Conservation (phyloP, 2,888 invertebrate genomes). For the Eumacrocentrus americanus region DNA sequence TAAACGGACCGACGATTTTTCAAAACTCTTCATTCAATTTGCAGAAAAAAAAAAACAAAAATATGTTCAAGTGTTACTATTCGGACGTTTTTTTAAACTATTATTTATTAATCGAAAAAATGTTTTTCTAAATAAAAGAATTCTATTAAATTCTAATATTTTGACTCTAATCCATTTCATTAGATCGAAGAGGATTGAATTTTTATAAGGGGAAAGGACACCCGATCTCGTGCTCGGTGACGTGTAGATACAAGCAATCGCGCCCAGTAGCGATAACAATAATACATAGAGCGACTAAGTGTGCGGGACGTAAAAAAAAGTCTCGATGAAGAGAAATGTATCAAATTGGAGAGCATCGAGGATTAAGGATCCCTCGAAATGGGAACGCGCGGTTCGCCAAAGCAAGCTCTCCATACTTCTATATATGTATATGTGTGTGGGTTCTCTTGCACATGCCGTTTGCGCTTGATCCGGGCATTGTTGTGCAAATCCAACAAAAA, state of each 20-base stretch:
- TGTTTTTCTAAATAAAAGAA: too few species aligned
- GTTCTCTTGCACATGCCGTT: constrained; percentile 53
- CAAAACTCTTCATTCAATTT: background rate
- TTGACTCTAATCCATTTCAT: background rate
- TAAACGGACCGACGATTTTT: constrained; percentile 3
- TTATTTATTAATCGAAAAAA: too few species aligned
- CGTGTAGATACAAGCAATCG: constrained; percentile 2
- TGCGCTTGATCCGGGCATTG: constrained; percentile 46
- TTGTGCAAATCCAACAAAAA: constrained; percentile 62
- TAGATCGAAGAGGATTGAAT: constrained; percentile 19
- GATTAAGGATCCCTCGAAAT: constrained; percentile 54
- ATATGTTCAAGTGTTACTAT: too few species aligned
- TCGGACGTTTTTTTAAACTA: too few species aligned
- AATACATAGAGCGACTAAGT: constrained; percentile 22
- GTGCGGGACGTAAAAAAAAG: constrained; percentile 38
- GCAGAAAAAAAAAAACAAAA: background rate
- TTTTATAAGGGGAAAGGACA: constrained; percentile 1
- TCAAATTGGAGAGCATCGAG: constrained; percentile 56
- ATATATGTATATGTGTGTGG: constrained; percentile 38
- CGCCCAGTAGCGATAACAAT: constrained; percentile 19
- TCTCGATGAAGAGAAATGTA: constrained; percentile 50
- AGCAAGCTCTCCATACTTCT: constrained; percentile 15
- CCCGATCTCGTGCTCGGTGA: constrained; percentile 19
- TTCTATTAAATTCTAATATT: constrained; percentile 7
- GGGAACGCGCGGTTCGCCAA: constrained; percentile 37